Evolutionary conservation across 2,888 invertebrate species (phyloP).

Genomic region (Apantesis nais): DNA sequence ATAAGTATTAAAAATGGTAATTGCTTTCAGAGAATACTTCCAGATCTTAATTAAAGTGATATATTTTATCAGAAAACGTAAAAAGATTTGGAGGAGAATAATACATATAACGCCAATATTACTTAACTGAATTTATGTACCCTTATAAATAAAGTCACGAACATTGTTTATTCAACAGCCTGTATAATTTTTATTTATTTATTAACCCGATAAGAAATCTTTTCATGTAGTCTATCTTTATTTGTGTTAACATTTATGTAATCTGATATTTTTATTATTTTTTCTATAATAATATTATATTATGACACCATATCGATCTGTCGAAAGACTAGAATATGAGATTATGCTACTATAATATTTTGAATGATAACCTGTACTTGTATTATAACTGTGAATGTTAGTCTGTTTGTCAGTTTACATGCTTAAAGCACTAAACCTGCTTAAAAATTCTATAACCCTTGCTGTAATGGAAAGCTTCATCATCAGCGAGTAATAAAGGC

Average conservation of each 20-base stretch:
- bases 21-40: background rate
- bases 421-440: no score
- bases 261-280: background rate
- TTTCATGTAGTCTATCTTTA: constrained; percentile 19
- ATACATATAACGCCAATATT: constrained; percentile 13
- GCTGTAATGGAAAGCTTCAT: no score
- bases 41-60: constrained; percentile 9
- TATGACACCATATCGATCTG: background rate
- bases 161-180: constrained; percentile 29
- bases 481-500: no score
- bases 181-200: constrained; percentile 37
- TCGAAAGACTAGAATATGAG: no score
- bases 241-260: constrained; percentile 12
- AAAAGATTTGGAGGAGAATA: background rate
- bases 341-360: no score
- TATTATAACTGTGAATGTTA: no score
- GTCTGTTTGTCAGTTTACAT: no score
- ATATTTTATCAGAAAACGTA: constrained; percentile 2
- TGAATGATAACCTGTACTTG: no score
- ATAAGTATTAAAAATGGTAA: no score
- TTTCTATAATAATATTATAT: background rate
- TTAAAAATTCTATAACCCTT: no score
- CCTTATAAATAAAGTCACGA: constrained; percentile 33
- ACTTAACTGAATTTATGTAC: constrained; percentile 35
- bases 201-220: constrained; percentile 23